phyloP scores from a whole-genome alignment of 2,888 invertebrate genomes.

The Argyresthia albistria region DNA sequence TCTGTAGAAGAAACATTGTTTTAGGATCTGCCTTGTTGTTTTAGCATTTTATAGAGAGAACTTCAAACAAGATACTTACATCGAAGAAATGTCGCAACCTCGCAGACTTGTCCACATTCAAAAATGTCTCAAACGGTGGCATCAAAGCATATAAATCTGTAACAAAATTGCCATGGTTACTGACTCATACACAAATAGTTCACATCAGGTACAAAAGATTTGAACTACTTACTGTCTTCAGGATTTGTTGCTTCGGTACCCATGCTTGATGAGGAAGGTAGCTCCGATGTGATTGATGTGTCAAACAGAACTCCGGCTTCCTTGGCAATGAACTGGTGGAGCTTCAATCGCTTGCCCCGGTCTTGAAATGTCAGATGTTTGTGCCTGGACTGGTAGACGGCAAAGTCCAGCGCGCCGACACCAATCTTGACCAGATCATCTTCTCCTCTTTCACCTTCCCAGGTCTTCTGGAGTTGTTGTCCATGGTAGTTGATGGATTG shows the following conservation, averaged over 20 bases:
- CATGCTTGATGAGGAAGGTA: conserved; percentile 59
- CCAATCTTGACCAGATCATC: conserved; percentile 78
- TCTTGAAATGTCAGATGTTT: conserved; percentile 88
- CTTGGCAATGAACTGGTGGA: conserved; percentile 90
- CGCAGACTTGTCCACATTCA: conserved; percentile 84
- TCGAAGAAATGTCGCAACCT: conserved; percentile 86
- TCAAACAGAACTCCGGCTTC: conserved; percentile 86
- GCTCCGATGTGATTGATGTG: conserved; percentile 56
- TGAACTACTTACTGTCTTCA: conserved; percentile 67
- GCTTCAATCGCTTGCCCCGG: conserved; percentile 84
- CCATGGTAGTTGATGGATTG: conserved; percentile 89
- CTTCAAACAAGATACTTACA: conserved; percentile 60
- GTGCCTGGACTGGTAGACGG: conserved; percentile 83
- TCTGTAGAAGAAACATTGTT: conserved; percentile 35
- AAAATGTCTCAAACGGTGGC: conserved; percentile 90
- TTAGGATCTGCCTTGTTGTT: neutral
- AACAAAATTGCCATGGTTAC: conserved; percentile 23
- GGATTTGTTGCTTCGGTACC: conserved; percentile 62
- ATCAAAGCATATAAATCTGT: conserved; percentile 84
- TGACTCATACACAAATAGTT: neutral
- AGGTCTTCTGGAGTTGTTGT: conserved; percentile 88
- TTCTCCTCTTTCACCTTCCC: conserved; percentile 88
- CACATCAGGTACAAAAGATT: neutral
- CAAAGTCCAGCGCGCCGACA: conserved; percentile 76
- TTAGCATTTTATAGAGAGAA: too few relatives aligned